Base-by-base conservation (phyloP, 2,797 vertebrate species). In the Chanos chanos region DNA sequence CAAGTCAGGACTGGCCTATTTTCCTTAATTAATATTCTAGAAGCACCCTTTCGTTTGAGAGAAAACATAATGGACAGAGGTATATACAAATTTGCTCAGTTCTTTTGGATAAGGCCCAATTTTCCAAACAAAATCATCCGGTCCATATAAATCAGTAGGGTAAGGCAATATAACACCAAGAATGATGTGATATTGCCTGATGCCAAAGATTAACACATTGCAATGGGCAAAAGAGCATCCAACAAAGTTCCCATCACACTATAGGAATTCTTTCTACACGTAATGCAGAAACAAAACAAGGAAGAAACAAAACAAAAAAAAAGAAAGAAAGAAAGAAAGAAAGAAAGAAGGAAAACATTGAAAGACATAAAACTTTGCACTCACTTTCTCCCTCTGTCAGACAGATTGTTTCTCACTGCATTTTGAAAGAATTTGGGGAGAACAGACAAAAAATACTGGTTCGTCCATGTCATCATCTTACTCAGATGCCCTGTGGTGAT, bases 201-300 rank as follows among this genome's bases (percentile, higher is more conserved):
- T 0, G 27, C 25, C 10, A 77, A 73, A 79, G 68, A 54, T 70
- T 58, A 61, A 9, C 21, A 37, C 36, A 52, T 7, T 41, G 48
- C 44, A 33, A 49, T 28, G 21, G 45, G 63, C 16, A 21, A 53
- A 43, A 40, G 15, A 25, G 34, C 55, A 12, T 24, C 12, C 3
- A 24, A 56, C 10, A n/a, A n/a, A n/a, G n/a, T n/a, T n/a, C n/a
- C n/a, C n/a, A n/a, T n/a, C n/a, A n/a, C n/a, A n/a, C n/a, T n/a
- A n/a, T n/a, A n/a, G n/a, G 3, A 45, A 37, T 64, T 43, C 41
- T 41, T 45, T 30, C 49, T 61, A 43, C 12, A 39, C 16, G 15
- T 30, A 10, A 27, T 21, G 28, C 5, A 59, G 1, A 3, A 21
- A 7, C 5, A 16, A 2, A 48, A 4, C 15, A n/a, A 41, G 7